Base-by-base conservation (phyloP, 2,888 invertebrate genomes). In the Julus scanicus region DNA sequence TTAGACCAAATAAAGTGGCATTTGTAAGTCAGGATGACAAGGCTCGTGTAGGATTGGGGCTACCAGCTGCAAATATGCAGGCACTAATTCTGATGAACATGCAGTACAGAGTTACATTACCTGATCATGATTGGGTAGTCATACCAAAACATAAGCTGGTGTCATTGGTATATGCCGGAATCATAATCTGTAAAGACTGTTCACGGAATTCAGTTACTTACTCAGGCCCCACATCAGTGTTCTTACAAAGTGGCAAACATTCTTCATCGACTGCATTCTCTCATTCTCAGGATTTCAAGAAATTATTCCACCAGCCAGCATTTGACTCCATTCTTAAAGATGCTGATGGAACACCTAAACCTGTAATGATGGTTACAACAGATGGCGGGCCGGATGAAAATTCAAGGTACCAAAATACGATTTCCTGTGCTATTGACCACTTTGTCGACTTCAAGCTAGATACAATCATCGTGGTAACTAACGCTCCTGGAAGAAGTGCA, bases 1-100 rank as follows among this genome's bases (percentile, higher is more conserved):
- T 91, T 11, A 90, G 89, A 57, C 57, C 83, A 37, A 48, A 89
- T 13, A 71, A 44, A 40, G 37, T 80, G 40, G 89, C 37, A 15
- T 71, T 88, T 57, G n/a, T 89, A 17, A 90, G 89, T 53, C 89
- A 90, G 87, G 90, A 90, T 88, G 89, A 90, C 53, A 90, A 91
- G 89, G 90, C 90, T 39, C n/a, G 87, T 83, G 88, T 91, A 44
- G 89, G 90, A 53, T 57, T 90, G 15, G 90, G 90, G n/a, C 57
- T 90, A 37, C 84, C 90, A 80, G 90, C 90, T 37, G 90, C 89
- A 17, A 90, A 89, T 49, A 90, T 90, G 53, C 90, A 90, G 88
- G 89, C 90, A 15, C 89, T 89, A 15, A 57, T 89, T 11, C 57
- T 89, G n/a, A 89, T 89, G 89, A 89, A 88, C 11, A 87, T 90